These are phyloP conservation scores for Leptobrachium leishanense DNA, from an alignment of 2,113 vertebrate genomes.

Conservation along the genomic window DNA sequence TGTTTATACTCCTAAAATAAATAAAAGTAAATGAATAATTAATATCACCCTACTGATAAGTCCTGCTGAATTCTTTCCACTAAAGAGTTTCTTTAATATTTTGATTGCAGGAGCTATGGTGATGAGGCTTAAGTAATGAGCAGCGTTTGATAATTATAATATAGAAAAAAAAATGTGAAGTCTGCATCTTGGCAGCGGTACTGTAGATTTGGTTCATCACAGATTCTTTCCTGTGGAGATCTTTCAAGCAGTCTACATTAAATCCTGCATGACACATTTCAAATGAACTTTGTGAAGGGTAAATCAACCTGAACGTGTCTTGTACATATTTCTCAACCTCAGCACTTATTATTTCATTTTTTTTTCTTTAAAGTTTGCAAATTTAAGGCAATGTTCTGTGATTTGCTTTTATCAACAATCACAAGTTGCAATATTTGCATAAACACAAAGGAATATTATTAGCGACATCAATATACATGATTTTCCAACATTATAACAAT, in stretches of 20 bases:
- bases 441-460: conserved; percentile 7
- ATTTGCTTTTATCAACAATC: conserved; percentile 37
- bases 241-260: conserved; percentile 48
- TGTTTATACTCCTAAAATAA: too few relatives aligned
- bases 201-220: conserved; percentile 20
- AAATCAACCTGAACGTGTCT: conserved; percentile 53
- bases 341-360: conserved; percentile 23
- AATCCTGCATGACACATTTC: conserved; percentile 52
- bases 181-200: conserved; percentile 32
- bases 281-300: conserved; percentile 52
- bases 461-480: conserved; percentile 9
- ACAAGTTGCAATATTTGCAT: not conserved
- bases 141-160: conserved; percentile 15
- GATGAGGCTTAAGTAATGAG: conserved; percentile 34
- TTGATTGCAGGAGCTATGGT: not conserved
- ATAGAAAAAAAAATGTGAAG: conserved; percentile 4
- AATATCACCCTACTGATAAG: not conserved
- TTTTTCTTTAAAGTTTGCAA: conserved; percentile 17
- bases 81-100: not conserved
- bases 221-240: conserved; percentile 42
- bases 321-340: conserved; percentile 15
- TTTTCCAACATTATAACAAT: conserved; percentile 1
- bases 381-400: conserved; percentile 6
- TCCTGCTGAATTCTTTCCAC: not conserved
- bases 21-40: not conserved